phyloP scores from a whole-genome alignment of 1,140 invertebrate species.

The Drosophila orosa region DNA sequence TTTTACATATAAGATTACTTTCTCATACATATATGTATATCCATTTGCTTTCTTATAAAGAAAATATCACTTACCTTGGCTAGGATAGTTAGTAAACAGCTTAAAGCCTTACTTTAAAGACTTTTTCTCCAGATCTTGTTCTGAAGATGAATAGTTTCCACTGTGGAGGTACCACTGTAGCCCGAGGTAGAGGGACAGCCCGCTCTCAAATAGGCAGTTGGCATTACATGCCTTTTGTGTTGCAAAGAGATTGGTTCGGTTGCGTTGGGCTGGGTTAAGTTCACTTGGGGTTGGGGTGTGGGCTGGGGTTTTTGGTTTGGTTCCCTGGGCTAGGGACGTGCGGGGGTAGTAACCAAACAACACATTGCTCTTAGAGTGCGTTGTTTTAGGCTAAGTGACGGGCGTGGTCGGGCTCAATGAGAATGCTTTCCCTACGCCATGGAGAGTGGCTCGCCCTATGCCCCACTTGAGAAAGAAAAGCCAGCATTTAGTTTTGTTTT shows the following conservation, averaged over 20 bases:
- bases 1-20: too few species aligned
- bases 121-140: background rate
- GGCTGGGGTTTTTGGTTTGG: constrained; percentile 18
- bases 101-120: background rate
- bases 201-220: constrained; percentile 71
- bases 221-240: constrained; percentile 80
- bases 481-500: constrained; percentile 62
- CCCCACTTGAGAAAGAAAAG: constrained; percentile 45
- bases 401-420: constrained; percentile 64
- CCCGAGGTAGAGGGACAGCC: constrained; percentile 5
- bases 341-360: constrained; percentile 67
- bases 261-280: constrained; percentile 32
- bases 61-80: background rate
- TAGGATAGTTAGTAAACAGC: background rate
- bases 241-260: constrained; percentile 67
- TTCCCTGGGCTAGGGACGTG: background rate
- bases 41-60: background rate
- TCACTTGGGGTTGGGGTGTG: constrained; percentile 12
- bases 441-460: background rate
- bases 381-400: constrained; percentile 76
- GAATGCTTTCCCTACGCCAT: constrained; percentile 48
- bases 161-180: constrained; percentile 11
- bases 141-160: background rate
- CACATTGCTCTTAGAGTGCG: constrained; percentile 78
- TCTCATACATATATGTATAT: too few species aligned